Percentiles rank a stretch among this genome's conserved stretches.
Evolutionary conservation across 2,113 vertebrate genomes (phyloP).

Genomic region (Misgurnus mizolepis): DNA sequence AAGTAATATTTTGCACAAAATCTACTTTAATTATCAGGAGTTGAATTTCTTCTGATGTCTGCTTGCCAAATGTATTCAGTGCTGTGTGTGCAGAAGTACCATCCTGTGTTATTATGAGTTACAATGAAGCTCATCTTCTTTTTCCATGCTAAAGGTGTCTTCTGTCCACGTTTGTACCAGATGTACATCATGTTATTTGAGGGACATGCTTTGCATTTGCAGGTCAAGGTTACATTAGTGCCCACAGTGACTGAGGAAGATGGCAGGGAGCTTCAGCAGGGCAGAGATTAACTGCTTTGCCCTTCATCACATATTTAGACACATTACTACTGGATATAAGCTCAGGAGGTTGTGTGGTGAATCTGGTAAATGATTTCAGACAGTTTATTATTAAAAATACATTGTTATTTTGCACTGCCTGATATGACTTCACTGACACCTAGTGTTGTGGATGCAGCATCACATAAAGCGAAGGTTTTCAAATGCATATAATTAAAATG

Average conservation of each 20-base stretch:
- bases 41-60: background rate
- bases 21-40: background rate
- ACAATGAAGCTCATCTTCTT: background rate
- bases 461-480: too few relatives aligned
- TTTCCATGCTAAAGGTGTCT: background rate
- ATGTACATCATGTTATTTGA: background rate
- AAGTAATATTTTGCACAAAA: too few relatives aligned
- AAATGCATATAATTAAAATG: too few relatives aligned
- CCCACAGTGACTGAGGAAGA: background rate
- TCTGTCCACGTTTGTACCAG: conserved; percentile 4
- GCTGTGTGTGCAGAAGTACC: background rate
- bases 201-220: conserved; percentile 13
- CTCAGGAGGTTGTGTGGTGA: background rate
- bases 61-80: background rate
- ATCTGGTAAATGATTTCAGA: background rate
- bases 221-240: conserved; percentile 23
- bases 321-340: background rate
- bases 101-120: background rate
- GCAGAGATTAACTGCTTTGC: background rate
- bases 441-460: too few relatives aligned
- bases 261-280: conserved; percentile 30
- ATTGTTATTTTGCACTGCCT: too few relatives aligned
- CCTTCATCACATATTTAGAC: background rate
- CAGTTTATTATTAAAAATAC: background rate
- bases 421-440: too few relatives aligned